Evolutionary conservation across 2,888 invertebrate genomes (phyloP), one percentile per base, ranked within the genome.

Genomic region (Pristionchus entomophagus): DNA sequence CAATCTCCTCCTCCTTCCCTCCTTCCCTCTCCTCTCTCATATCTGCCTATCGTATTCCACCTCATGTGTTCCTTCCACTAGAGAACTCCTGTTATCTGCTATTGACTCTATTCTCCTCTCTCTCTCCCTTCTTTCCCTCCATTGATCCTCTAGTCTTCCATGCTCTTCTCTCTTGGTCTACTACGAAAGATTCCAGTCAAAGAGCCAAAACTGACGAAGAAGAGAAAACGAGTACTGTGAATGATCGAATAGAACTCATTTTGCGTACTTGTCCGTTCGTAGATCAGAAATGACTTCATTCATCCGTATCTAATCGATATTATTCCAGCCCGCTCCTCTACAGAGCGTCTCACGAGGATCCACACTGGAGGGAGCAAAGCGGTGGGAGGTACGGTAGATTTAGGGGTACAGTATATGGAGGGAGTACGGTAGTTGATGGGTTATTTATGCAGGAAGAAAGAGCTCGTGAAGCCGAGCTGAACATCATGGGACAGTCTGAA

Each of bases 291-390:
- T n/a, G n/a, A n/a, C n/a, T n/a, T n/a, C 10, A 14, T 10, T 6
- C 56, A 26, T 56, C 26, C n/a, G 1, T 26, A 0, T 56, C 26
- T 56, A 26, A 56, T 59, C 59, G 14, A 12, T 59, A 17, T 49
- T 51, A 14, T 59, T 84, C 12, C 78, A 69, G 85, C 53, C 38
- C 49, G 45, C 41, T 22, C 69, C 69, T 56, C 26, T 69, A 62
- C 84, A 90, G 88, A 51, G 86, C 10, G 87, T 88, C 41, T 85
- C 84, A 86, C 87, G 87, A 65, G 89, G 87, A 86, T 87, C 88
- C 59, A 88, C 87, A 51, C 87, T 90, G 87, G 89, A 88, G 80
- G 90, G 90, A 62, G 90, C 90, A 19, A 88, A 88, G 86, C 87
- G 87, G 51, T 90, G 90, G 90, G 87, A 88, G 51, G 86, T 87